phyloP scores from a whole-genome alignment of 2,888 invertebrate genomes.

The Euzophera pinguis region DNA sequence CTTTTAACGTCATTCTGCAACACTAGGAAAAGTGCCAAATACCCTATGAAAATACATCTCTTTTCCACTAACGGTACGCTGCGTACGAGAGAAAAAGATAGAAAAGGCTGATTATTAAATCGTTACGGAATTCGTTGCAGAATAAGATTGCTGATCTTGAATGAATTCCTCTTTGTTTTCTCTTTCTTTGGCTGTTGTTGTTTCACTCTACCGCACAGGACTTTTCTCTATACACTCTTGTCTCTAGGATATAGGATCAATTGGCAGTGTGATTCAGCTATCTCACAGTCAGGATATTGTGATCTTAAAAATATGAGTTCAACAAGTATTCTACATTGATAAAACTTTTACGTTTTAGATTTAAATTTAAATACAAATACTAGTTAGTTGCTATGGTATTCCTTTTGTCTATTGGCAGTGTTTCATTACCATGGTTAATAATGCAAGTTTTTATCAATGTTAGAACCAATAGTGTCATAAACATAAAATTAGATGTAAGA shows the following conservation, averaged over 20 bases:
- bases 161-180: constrained; percentile 69
- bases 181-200: constrained; percentile 53
- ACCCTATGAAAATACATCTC: constrained; percentile 32
- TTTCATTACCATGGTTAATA: no score
- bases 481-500: no score
- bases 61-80: constrained; percentile 28
- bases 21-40: constrained; percentile 43
- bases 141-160: constrained; percentile 65
- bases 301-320: not conserved
- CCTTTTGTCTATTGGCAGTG: no score
- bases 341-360: not conserved
- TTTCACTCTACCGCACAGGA: constrained; percentile 61
- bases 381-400: no score
- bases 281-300: constrained; percentile 25
- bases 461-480: no score
- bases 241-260: constrained; percentile 70
- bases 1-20: constrained; percentile 64
- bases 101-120: constrained; percentile 55
- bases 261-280: constrained; percentile 57
- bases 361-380: no score
- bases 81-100: constrained; percentile 38
- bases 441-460: no score
- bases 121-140: constrained; percentile 50
- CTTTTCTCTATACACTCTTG: constrained; percentile 56
- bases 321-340: not conserved